phyloP scores from a whole-genome alignment of 1,140 invertebrate genomes.

The Tetragnatha versicolor region DNA sequence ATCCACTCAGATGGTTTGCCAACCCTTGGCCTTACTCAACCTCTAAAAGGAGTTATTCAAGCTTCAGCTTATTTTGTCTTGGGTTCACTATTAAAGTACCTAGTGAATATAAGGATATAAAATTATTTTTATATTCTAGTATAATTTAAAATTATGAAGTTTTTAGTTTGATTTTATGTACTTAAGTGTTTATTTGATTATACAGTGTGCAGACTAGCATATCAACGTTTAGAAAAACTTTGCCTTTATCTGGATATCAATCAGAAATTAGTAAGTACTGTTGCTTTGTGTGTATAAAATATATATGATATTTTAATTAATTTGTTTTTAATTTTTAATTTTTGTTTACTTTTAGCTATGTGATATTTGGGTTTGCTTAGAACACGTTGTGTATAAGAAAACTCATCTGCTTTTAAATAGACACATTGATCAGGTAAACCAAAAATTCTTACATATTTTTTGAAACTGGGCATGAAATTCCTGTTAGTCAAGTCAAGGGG shows the following conservation, averaged over 20 bases:
- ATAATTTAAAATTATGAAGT: no score
- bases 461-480: neutral
- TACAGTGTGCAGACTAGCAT: conserved; percentile 22
- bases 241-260: conserved; percentile 7
- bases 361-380: conserved; percentile 40
- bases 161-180: no score
- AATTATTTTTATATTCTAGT: no score
- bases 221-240: conserved; percentile 29
- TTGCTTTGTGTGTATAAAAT: neutral
- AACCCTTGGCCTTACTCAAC: no score
- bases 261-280: conserved; percentile 22
- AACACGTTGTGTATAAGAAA: conserved; percentile 39
- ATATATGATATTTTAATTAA: neutral
- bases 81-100: no score
- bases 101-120: no score
- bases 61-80: no score
- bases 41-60: no score
- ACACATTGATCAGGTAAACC: conserved; percentile 40
- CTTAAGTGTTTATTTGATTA: neutral
- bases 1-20: no score
- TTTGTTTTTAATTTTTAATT: conserved; percentile 16
- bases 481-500: neutral
- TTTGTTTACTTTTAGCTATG: conserved; percentile 8
- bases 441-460: neutral
- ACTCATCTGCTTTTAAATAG: conserved; percentile 17